phyloP scores from a whole-genome alignment of 2,888 invertebrate genomes.

The Brachynemurus nebulosus region DNA sequence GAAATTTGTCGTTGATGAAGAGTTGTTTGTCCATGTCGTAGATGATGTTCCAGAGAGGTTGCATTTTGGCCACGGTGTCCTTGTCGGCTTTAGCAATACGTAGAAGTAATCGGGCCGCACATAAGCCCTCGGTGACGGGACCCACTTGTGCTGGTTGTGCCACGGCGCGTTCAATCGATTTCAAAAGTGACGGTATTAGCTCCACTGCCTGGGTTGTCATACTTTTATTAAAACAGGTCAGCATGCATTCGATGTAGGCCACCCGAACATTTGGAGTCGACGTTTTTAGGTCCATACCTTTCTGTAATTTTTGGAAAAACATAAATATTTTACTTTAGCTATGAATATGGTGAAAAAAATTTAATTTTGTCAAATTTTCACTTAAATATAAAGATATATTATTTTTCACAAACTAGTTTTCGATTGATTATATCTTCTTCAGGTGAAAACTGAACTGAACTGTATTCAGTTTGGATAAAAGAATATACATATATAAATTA shows the following conservation, averaged over 20 bases:
- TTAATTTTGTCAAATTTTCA: no score
- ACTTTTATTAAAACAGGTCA: slow-evolving; percentile 45
- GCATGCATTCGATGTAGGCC: slow-evolving; percentile 63
- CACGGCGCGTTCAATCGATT: slow-evolving; percentile 59
- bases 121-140: slow-evolving; percentile 56
- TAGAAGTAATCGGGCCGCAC: slow-evolving; percentile 51
- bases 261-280: slow-evolving; percentile 63
- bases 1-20: slow-evolving; percentile 70
- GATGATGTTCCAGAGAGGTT: slow-evolving; percentile 53
- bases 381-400: no score
- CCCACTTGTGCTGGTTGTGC: slow-evolving; percentile 58
- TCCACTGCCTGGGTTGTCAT: slow-evolving; percentile 32
- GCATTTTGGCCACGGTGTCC: slow-evolving; percentile 34
- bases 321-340: no score
- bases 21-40: slow-evolving; percentile 62
- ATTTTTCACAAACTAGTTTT: no score
- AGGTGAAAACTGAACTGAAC: no score
- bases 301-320: no score
- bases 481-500: no score
- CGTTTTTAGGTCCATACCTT: slow-evolving; percentile 59
- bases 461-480: no score
- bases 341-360: no score
- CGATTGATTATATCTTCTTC: no score
- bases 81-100: slow-evolving; percentile 42
- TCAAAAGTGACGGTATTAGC: slow-evolving; percentile 48